phyloP scores from a whole-genome alignment of 2,113 vertebrate species.

The Lepidothrix coronata region DNA sequence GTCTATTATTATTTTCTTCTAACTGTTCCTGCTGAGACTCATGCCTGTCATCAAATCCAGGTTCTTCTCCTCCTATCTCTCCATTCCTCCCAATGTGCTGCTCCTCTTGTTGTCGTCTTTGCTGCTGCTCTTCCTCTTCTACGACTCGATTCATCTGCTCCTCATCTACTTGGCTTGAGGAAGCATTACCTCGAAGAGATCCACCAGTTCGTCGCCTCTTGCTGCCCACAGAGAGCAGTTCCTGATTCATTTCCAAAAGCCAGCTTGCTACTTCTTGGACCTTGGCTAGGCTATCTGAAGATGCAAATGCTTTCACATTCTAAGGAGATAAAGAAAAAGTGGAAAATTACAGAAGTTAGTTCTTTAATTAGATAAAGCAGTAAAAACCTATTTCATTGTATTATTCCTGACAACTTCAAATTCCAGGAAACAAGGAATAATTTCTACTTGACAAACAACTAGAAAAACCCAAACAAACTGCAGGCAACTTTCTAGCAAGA shows the following conservation, averaged over 20 bases:
- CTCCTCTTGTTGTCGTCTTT: constrained; percentile 75
- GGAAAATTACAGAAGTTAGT: neutral
- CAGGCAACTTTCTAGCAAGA: neutral
- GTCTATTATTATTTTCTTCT: constrained; percentile 83
- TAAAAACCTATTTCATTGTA: neutral
- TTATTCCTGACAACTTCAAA: neutral
- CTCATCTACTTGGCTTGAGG: constrained; percentile 89
- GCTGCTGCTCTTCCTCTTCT: constrained; percentile 83
- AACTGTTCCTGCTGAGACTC: constrained; percentile 72
- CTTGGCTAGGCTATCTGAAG: constrained; percentile 99
- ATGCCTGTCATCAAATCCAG: constrained; percentile 65
- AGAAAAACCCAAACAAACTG: neutral
- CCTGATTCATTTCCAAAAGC: constrained; percentile 99
- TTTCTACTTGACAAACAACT: neutral
- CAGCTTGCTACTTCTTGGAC: constrained; percentile 99
- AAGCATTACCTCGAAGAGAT: constrained; percentile 92
- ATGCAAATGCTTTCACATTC: constrained; percentile 98
- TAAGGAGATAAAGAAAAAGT: constrained; percentile 55
- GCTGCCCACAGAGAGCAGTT: constrained; percentile 99
- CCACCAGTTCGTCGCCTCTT: constrained; percentile 91
- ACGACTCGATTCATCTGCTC: constrained; percentile 89
- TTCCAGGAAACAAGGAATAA: neutral
- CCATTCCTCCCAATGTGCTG: constrained; percentile 76
- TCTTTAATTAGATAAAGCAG: neutral
- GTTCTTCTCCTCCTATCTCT: constrained; percentile 70